Evolutionary conservation across 35 echinoderm and acorn worm genomes (phyloP), one percentile per base, ranked within the genome.

Genomic region (Nesometra sesokonis): DNA sequence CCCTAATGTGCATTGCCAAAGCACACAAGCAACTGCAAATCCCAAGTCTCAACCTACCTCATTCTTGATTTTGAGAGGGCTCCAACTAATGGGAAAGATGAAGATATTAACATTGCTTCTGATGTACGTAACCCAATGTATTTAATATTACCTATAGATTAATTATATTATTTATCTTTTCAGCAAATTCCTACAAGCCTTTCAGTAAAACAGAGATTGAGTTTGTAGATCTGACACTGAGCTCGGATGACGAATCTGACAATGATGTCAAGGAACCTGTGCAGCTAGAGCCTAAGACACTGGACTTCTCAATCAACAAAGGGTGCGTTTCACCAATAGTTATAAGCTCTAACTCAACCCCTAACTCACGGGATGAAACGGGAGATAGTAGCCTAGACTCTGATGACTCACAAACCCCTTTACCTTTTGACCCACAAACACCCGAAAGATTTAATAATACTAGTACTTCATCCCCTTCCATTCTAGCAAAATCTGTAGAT

Each of bases 151-250:
- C 77, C 0, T 34, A 27, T 81, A 5, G 1, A 40, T 88, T 43
- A 34, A 13, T 37, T 88, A 23, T 47, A 67, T 79, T 57, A 46
- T 88, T 80, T 35, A 34, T 77, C 77, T 79, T 79, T 87, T 67
- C 47, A 32, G 82, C 39, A 82, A 80, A 88, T 47, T 67, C 79
- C 43, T 78, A 57, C 32, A 80, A 88, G 29, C 79, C 43, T n/a
- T 80, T 80, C 0, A 37, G 57, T 47, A 81, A 81, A 32, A 37
- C 32, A 15, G 32, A 81, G 36, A 13, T 37, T 7, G 36, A 35
- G 32, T 15, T 17, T 34, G 82, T 88, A 0, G 87, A 88, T 33
- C 87, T 88, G 19, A 88, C 87, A 5, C 19, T 88, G 17, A 88
- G 77, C 32, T 82, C 78, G 3, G 79, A 81, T 30, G 67, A 76